Evolutionary conservation across 2,888 invertebrate genomes (phyloP), one percentile per base, ranked within the genome.

Genomic region (Lasius platythorax): DNA sequence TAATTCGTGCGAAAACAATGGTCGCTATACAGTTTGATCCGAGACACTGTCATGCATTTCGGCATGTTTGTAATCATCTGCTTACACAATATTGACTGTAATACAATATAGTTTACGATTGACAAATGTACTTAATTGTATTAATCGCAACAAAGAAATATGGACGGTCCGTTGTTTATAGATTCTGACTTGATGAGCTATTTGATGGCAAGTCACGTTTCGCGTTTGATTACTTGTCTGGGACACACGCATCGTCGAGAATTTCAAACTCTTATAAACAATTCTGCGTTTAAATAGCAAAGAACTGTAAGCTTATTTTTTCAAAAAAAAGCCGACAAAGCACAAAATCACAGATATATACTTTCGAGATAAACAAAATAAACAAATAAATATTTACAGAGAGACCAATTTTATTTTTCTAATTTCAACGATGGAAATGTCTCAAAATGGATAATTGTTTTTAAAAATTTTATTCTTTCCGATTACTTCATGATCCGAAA

Each of bases 171-270:
- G 50, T 78, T 70, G 78, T 43, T 58, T 78, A 58, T 68, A 58
- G 12, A 30, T 28, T 18, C n/a, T 40, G 30, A 46, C 56, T 56
- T 90, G 93, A 93, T 93, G 88, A 92, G 89, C 90, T 90, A 87
- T 92, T 93, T 90, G 91, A 88, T 82, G 89, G 85, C 93, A 76
- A 73, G 84, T 78, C 91, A 91, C 91, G 91, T 70, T 43, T 74
- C 90, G 88, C 87, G 88, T 84, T 85, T 83, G 74, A 83, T 87
- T 87, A 92, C 85, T 82, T 85, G 88, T 87, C 87, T 83, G 84
- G 88, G 82, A 89, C 89, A 89, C 87, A 90, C 90, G 84, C 87
- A 40, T 85, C 50, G 82, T 75, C 37, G 12, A 73, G 68, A 68
- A 79, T 83, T 67, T 85, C 74, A 73, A 75, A 66, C 73, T 73